Conservation (phyloP, 1,140 invertebrate species). For the Schlechtendalia chinensis region DNA sequence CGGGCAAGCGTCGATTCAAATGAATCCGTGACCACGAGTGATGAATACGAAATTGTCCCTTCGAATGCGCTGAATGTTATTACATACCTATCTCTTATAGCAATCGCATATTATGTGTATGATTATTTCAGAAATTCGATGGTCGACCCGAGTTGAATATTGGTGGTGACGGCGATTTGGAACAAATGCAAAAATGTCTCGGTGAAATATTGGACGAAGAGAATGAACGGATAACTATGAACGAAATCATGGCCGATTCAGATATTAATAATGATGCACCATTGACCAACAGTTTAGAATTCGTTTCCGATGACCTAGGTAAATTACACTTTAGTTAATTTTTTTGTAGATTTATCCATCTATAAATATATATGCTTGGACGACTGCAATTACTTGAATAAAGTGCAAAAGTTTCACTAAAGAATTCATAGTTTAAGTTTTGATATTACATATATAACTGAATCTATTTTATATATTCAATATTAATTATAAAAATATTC, state of each 20-base stretch:
- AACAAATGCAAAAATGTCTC: conserved; percentile 71
- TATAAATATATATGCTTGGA: not conserved
- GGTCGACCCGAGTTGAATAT: conserved; percentile 68
- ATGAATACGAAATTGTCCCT: conserved; percentile 79
- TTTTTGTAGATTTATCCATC: not conserved
- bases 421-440: too few species aligned
- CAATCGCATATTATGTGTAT: not conserved
- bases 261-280: not conserved
- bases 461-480: too few species aligned
- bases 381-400: too few species aligned
- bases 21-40: conserved; percentile 77
- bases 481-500: too few species aligned
- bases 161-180: conserved; percentile 69
- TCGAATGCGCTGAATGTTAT: conserved; percentile 55
- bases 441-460: too few species aligned
- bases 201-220: conserved; percentile 67
- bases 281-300: conserved; percentile 21
- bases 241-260: conserved; percentile 1
- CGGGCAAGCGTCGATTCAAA: conserved; percentile 74
- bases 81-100: not conserved
- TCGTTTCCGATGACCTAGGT: conserved; percentile 28
- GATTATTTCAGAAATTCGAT: conserved; percentile 17
- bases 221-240: conserved; percentile 16
- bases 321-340: not conserved
- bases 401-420: too few species aligned